Conservation (phyloP, 2,797 vertebrate species). For the Simalia tracyae region DNA sequence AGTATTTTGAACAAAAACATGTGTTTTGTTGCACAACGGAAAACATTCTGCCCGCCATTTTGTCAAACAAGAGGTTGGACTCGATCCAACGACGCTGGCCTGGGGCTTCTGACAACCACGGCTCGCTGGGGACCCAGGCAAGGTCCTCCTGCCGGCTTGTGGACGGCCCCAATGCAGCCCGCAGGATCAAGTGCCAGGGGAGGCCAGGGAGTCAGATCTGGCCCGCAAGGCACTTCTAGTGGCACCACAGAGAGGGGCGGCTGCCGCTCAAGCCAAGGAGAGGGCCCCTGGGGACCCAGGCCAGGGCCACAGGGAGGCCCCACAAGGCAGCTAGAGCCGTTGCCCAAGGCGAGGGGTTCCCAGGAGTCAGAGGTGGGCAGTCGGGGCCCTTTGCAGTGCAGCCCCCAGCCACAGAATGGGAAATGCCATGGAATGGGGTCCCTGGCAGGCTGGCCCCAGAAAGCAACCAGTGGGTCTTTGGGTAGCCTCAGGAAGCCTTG, state of each 20-base stretch:
- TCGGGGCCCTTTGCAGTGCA: not conserved
- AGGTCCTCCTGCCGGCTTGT: not conserved
- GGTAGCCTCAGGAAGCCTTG: not conserved
- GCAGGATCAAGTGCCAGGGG: not conserved
- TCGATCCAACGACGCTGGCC: not conserved
- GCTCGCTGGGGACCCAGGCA: not conserved
- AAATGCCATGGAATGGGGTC: not conserved
- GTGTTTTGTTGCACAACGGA: conserved; percentile 9
- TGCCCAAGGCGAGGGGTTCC: not conserved
- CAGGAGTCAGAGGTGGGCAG: not conserved
- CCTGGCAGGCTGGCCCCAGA: not conserved
- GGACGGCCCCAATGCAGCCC: not conserved
- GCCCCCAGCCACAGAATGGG: not conserved
- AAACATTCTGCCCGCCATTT: not conserved
- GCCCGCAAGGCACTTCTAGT: not conserved
- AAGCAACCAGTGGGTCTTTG: no score
- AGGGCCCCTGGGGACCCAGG: not conserved
- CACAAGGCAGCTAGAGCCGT: not conserved
- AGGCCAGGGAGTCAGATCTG: not conserved
- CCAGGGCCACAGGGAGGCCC: not conserved
- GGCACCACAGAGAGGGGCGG: not conserved
- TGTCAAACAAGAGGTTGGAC: not conserved
- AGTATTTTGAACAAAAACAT: conserved; percentile 41
- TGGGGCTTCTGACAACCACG: not conserved
- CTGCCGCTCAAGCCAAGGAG: not conserved